Evolutionary conservation across 2,797 vertebrate species (phyloP), one percentile per base, ranked within the genome.

Genomic region (Amblyopsis hoosieri): DNA sequence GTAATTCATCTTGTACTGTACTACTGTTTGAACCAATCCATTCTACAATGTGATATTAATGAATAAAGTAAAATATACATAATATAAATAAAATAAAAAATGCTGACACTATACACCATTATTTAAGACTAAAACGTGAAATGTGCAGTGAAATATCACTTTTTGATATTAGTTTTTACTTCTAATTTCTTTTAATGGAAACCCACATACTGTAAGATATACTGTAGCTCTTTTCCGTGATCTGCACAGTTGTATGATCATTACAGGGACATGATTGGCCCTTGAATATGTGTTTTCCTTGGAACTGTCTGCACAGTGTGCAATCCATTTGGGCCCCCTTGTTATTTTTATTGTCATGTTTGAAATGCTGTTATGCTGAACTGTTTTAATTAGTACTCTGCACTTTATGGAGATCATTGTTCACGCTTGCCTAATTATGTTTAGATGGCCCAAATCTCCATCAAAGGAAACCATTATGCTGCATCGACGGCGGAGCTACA

Each of bases 321-420:
- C 75, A 81, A 86, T 82, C 75, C 85, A 89, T 88, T 88, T 84
- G 85, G 81, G 82, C 64, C 79, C 79, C 83, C 88, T 82, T 86
- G 85, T 86, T 87, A 90, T 86, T 90, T 85, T 89, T 90, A 87
- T 85, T 90, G 87, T 87, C 84, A 84, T 84, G 88, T 91, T 89
- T 87, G 83, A 90, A 87, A 89, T 72, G 85, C 85, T 82, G 85
- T 86, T 88, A 88, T 84, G 86, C 81, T 89, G 83, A 89, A 89
- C 83, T 88, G 85, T 91, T 92, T 92, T 93, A 92, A 92, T 92
- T 89, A 91, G 87, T 90, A 89, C 85, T 88, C 73, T 84, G 86
- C 87, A 78, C 87, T 91, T 90, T 89, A 88, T 91, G 83, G 84
- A 85, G 88, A 88, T 91, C 86, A 90, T 90, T 90, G 89, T 85